Percentiles rank a stretch among this genome's conserved stretches.
Evolutionary conservation across 64 coral and sea anemone species (phyloP).

Genomic region (Platygyra sinensis): DNA sequence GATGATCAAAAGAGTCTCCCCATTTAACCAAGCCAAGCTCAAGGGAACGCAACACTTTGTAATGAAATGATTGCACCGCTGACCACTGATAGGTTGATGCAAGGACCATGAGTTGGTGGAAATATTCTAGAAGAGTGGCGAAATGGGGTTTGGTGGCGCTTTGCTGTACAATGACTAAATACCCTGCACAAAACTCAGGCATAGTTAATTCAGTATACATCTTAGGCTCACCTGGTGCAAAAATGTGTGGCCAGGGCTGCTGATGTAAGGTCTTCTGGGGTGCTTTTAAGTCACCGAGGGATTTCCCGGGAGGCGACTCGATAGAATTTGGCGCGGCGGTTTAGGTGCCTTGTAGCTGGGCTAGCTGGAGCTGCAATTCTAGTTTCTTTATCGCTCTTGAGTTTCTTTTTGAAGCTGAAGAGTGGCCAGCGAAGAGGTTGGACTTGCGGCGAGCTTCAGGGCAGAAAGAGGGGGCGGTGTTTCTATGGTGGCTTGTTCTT

Average conservation of each 20-base stretch:
- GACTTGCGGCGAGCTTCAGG: neutral
- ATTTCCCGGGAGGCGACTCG: neutral
- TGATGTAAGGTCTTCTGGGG: neutral
- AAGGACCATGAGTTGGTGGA: too few relatives aligned
- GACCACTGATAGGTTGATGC: too few relatives aligned
- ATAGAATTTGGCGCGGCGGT: neutral
- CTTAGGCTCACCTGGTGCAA: too few relatives aligned
- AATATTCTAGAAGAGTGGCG: too few relatives aligned
- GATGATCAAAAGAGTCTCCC: too few relatives aligned
- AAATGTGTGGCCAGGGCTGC: constrained; percentile 19
- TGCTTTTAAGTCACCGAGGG: neutral
- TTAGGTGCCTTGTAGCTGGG: neutral
- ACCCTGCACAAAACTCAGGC: too few relatives aligned
- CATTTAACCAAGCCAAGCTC: too few relatives aligned
- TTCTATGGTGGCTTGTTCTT: neutral
- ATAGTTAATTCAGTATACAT: too few relatives aligned
- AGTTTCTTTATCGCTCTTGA: neutral
- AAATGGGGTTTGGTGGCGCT: too few relatives aligned
- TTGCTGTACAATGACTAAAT: too few relatives aligned
- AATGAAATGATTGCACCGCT: too few relatives aligned
- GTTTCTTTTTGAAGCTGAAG: neutral
- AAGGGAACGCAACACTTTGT: too few relatives aligned
- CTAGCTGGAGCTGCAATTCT: neutral
- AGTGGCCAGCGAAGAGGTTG: neutral
- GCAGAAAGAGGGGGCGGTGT: neutral